Percentiles rank a stretch among this genome's conserved stretches.
These are phyloP conservation scores for Scyliorhinus canicula DNA, from an alignment of 2,797 vertebrate species.

Conservation along the genomic window DNA sequence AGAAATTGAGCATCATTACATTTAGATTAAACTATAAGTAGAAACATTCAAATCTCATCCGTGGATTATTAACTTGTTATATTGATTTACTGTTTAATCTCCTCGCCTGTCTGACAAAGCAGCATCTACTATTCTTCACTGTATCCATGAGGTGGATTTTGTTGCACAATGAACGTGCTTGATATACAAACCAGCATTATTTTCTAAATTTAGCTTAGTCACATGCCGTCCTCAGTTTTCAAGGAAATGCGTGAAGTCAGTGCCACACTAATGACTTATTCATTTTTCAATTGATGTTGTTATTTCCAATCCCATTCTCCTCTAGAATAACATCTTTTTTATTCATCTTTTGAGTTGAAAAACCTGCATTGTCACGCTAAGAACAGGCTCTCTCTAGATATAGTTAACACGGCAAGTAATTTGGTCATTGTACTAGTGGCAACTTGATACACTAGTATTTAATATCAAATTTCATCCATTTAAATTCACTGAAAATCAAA, in stretches of 20 bases:
- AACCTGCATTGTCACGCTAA: neutral
- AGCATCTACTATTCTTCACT: neutral
- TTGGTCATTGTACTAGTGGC: neutral
- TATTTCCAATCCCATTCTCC: neutral
- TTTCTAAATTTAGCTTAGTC: slow-evolving; percentile 9
- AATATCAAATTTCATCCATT: neutral
- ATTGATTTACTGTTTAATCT: neutral
- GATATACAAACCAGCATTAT: neutral
- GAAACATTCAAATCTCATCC: neutral
- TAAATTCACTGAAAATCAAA: neutral
- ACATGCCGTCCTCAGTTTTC: neutral
- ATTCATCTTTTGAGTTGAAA: neutral
- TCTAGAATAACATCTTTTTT: neutral
- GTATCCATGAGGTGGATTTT: neutral
- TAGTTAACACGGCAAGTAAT: neutral
- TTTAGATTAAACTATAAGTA: neutral
- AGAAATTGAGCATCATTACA: neutral
- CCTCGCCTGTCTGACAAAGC: neutral
- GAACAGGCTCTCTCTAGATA: neutral
- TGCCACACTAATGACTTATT: neutral
- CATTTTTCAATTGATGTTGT: neutral
- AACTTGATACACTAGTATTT: neutral
- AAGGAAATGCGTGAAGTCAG: neutral
- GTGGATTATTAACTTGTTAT: neutral
- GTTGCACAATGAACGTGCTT: neutral